Conservation (phyloP, 2,888 invertebrate species). For the Caenorhabditis drosophilae region DNA sequence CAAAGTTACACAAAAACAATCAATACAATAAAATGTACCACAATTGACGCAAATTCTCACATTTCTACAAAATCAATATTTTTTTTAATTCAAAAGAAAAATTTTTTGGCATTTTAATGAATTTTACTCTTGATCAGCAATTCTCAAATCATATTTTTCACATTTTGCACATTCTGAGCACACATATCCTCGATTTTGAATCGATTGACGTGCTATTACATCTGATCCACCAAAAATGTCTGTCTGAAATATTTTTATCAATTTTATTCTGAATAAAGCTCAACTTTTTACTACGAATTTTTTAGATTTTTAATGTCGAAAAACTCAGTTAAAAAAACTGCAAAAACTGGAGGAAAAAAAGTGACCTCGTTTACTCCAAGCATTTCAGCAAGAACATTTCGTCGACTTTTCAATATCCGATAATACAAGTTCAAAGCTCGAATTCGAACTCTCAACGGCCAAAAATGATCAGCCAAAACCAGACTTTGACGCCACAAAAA, state of each 20-base stretch:
- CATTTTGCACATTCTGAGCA: conserved; percentile 48
- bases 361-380: conserved; percentile 19
- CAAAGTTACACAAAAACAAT: conserved; percentile 46
- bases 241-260: conserved; percentile 18
- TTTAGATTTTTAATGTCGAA: too few species aligned
- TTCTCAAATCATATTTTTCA: conserved; percentile 45
- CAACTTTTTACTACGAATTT: conserved; percentile 11
- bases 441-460: conserved; percentile 47
- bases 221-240: conserved; percentile 38
- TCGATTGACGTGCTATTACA: conserved; percentile 27
- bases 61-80: conserved; percentile 34
- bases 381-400: conserved; percentile 38
- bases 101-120: too few species aligned
- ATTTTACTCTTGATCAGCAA: conserved; percentile 50
- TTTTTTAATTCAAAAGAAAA: background rate
- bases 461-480: conserved; percentile 54
- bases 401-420: conserved; percentile 42
- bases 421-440: conserved; percentile 55
- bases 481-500: conserved; percentile 49
- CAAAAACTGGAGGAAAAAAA: too few species aligned
- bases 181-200: conserved; percentile 43
- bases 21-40: conserved; percentile 55
- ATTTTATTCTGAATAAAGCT: background rate
- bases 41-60: conserved; percentile 55
- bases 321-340: too few species aligned